These are phyloP conservation scores for Alces alces DNA, from an alignment of 2,113 vertebrate species.

Conservation along the genomic window DNA sequence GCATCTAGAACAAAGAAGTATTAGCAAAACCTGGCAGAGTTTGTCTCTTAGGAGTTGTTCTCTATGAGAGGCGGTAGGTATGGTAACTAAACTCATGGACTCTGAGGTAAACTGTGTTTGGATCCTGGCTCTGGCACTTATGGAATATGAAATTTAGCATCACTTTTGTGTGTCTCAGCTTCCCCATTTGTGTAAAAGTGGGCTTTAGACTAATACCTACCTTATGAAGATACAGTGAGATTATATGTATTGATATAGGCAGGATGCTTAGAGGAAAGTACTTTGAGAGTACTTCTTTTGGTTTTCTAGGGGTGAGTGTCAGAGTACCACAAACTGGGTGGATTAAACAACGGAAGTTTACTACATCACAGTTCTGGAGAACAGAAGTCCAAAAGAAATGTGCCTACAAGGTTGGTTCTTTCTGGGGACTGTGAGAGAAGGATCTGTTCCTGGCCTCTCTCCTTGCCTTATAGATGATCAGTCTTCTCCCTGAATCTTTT, in stretches of 20 bases:
- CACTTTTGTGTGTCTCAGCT: background rate
- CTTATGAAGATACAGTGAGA: background rate
- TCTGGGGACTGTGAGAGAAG: background rate
- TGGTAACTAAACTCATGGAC: background rate
- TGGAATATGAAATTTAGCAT: background rate
- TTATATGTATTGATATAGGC: fast-evolving
- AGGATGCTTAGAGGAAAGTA: background rate
- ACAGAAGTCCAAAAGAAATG: background rate
- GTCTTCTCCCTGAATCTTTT: background rate
- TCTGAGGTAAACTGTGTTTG: background rate
- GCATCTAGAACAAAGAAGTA: background rate
- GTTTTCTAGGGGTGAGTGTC: background rate
- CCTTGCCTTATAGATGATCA: background rate
- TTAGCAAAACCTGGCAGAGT: background rate
- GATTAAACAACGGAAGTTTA: background rate
- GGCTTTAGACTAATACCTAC: background rate
- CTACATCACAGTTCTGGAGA: background rate
- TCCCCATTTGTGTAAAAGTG: background rate
- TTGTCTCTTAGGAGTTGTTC: background rate
- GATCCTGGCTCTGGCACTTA: background rate
- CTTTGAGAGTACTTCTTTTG: background rate
- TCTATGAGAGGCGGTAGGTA: background rate
- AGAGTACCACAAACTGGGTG: too few species aligned
- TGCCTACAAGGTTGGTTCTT: background rate
- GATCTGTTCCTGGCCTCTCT: background rate